Percentiles rank a stretch among this genome's conserved stretches.
These are phyloP conservation scores for Anthoscopus minutus DNA, from an alignment of 2,113 vertebrate genomes.

Conservation along the genomic window DNA sequence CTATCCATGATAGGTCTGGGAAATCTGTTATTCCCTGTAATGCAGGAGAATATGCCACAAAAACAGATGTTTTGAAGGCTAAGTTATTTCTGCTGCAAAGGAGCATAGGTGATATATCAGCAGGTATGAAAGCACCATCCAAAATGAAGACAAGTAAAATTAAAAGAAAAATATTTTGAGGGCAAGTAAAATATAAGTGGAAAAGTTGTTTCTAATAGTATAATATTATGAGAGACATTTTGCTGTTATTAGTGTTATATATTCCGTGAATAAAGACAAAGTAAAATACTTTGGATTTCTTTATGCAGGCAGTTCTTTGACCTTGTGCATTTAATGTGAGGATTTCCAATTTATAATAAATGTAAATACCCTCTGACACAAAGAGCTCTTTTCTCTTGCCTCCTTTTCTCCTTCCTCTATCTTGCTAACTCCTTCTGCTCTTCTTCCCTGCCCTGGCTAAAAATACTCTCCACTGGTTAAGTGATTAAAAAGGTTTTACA, in stretches of 20 bases:
- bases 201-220: neutral
- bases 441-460: neutral
- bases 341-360: neutral
- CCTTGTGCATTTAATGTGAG: neutral
- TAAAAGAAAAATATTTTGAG: neutral
- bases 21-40: neutral
- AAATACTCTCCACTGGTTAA: neutral
- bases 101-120: neutral
- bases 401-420: neutral
- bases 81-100: neutral
- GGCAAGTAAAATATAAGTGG: neutral
- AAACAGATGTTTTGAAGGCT: neutral
- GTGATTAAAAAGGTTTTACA: neutral
- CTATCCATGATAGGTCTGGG: neutral
- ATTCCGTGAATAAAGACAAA: neutral
- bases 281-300: neutral
- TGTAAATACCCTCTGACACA: neutral
- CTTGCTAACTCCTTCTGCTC: neutral
- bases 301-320: neutral
- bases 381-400: neutral
- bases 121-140: neutral
- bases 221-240: neutral
- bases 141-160: neutral
- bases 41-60: neutral
- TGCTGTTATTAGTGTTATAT: neutral